Conservation (phyloP, 2,797 vertebrate genomes). For the Bradypodion ventrale region DNA sequence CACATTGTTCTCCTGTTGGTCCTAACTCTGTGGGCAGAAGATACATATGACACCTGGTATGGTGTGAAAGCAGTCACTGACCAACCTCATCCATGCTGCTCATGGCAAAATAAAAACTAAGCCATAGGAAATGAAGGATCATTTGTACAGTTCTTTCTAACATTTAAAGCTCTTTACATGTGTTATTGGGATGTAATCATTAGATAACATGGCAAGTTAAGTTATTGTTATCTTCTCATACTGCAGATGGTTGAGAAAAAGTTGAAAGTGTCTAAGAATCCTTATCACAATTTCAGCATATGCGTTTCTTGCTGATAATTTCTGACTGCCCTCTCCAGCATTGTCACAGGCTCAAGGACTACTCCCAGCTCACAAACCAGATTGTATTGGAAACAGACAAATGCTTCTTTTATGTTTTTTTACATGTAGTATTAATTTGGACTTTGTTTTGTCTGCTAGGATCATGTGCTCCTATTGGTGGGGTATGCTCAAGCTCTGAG, state of each 20-base stretch:
- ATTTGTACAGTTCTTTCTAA: not conserved
- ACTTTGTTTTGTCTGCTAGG: too few relatives aligned
- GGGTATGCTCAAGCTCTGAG: not conserved
- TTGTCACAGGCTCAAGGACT: too few relatives aligned
- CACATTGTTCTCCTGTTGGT: not conserved
- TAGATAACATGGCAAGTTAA: not conserved
- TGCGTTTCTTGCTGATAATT: not conserved
- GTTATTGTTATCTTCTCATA: not conserved
- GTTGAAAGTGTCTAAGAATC: not conserved
- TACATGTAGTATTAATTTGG: too few relatives aligned
- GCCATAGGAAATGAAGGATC: not conserved
- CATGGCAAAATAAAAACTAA: not conserved
- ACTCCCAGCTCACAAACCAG: too few relatives aligned
- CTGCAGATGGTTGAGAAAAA: not conserved
- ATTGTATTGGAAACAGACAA: too few relatives aligned
- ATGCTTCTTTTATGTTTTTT: too few relatives aligned
- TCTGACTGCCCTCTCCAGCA: not conserved
- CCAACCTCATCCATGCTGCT: not conserved
- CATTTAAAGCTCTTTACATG: not conserved
- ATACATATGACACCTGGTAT: not conserved
- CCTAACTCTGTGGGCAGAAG: not conserved
- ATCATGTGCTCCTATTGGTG: too few relatives aligned
- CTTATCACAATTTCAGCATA: not conserved
- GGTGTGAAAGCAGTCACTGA: not conserved
- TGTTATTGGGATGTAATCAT: not conserved